These are phyloP conservation scores for Turdus rufiventris DNA, from an alignment of 2,113 vertebrate genomes.

Conservation along the genomic window DNA sequence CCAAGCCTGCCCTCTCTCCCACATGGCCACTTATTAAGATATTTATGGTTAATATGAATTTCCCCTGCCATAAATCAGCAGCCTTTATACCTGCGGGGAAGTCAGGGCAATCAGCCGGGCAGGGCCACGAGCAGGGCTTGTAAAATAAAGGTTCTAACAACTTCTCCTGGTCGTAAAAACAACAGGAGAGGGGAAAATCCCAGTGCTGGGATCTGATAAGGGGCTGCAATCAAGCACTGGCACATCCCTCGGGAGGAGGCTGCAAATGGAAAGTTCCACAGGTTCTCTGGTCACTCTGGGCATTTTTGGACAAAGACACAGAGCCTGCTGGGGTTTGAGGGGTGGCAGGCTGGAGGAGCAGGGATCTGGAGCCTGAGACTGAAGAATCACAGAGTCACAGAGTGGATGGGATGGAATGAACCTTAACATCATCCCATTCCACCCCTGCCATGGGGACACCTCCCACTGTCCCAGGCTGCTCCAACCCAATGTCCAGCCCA, in stretches of 20 bases:
- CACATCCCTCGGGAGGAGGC: not conserved
- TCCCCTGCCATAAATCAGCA: constrained; percentile 39
- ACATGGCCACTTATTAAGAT: constrained; percentile 46
- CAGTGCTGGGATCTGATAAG: constrained; percentile 24
- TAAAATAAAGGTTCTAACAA: constrained; percentile 40
- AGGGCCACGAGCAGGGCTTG: not conserved
- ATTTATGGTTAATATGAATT: constrained; percentile 63
- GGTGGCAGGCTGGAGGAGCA: not conserved
- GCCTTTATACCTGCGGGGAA: constrained; percentile 55
- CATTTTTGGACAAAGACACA: not conserved
- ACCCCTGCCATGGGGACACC: not conserved
- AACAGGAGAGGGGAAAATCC: constrained; percentile 53
- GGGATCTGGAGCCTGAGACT: not conserved
- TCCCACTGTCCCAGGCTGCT: accelerated
- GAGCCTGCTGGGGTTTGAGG: not conserved
- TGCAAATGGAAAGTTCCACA: not conserved
- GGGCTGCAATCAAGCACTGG: not conserved
- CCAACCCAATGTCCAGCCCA: accelerated
- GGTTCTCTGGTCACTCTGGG: not conserved
- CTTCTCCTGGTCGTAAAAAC: constrained; percentile 33
- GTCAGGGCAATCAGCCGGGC: not conserved
- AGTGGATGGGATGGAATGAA: not conserved
- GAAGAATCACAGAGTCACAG: accelerated
- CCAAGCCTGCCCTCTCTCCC: not conserved
- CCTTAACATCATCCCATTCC: accelerated